Evolutionary conservation across 1,140 invertebrate genomes (phyloP).

Genomic region (Drosophila ohnishii): DNA sequence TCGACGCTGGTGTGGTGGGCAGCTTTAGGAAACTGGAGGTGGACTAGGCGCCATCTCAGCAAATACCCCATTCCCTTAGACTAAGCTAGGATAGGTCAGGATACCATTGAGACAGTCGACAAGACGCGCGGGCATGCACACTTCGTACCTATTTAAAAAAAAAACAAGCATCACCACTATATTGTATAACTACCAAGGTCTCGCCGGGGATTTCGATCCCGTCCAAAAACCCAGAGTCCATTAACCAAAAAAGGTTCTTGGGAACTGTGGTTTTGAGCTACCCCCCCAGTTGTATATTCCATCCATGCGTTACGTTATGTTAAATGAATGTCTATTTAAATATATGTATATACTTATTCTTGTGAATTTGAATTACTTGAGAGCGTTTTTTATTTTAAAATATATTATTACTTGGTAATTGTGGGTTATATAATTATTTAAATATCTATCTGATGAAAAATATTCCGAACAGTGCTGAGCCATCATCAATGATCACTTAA

Average conservation of each 20-base stretch:
- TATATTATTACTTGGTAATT: background rate
- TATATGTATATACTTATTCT: constrained; percentile 57
- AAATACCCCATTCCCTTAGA: constrained; percentile 18
- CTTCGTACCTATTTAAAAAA: constrained; percentile 53
- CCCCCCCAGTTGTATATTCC: constrained; percentile 37
- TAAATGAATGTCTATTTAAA: constrained; percentile 64
- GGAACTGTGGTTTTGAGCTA: constrained; percentile 26
- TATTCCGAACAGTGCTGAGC: background rate
- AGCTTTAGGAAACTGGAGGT: constrained; percentile 92
- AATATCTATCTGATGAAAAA: background rate
- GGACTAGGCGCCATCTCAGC: constrained; percentile 85
- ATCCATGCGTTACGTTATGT: constrained; percentile 58
- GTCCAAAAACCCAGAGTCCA: background rate
- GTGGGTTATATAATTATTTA: background rate
- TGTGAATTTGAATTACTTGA: constrained; percentile 27
- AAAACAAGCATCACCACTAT: constrained; percentile 43
- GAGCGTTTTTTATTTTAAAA: background rate
- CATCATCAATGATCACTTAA: background rate
- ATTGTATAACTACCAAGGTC: constrained; percentile 51
- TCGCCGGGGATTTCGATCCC: constrained; percentile 14
- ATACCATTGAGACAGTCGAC: constrained; percentile 75
- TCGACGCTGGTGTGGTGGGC: constrained; percentile 88
- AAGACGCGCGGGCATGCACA: constrained; percentile 59
- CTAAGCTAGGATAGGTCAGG: constrained; percentile 67
- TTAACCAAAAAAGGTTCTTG: background rate